Conservation (phyloP, 2,888 invertebrate species). For the Drosophila pseudotakahashii region DNA sequence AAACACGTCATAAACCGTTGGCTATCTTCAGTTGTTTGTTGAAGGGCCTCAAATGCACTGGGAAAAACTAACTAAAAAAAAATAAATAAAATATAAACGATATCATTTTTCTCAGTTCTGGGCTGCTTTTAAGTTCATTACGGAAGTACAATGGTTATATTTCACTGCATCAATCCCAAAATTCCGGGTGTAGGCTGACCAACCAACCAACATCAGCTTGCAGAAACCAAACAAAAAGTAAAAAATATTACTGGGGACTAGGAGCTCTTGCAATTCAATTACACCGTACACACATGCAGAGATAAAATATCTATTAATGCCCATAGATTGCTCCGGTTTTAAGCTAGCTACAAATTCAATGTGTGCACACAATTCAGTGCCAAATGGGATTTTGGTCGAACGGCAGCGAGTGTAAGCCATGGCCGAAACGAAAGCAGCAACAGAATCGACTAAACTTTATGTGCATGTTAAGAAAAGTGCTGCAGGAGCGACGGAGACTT, state of each 20-base stretch:
- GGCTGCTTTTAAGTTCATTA: no score
- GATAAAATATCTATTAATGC: slow-evolving; percentile 71
- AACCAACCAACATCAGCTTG: slow-evolving; percentile 8
- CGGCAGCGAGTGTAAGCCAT: slow-evolving; percentile 28
- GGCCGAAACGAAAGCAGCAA: slow-evolving; percentile 28
- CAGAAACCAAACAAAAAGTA: neutral
- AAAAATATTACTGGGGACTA: slow-evolving; percentile 16
- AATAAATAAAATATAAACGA: neutral
- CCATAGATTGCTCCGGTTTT: slow-evolving; percentile 58
- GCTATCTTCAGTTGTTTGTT: slow-evolving; percentile 32
- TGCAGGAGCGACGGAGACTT: slow-evolving; percentile 42
- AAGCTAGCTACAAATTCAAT: slow-evolving; percentile 75
- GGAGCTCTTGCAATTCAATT: slow-evolving; percentile 63
- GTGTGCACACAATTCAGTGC: slow-evolving; percentile 76
- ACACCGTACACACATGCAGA: slow-evolving; percentile 42
- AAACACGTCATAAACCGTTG: slow-evolving; percentile 54
- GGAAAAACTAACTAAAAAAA: neutral
- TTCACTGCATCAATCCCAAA: neutral
- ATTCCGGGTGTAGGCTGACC: slow-evolving; percentile 8
- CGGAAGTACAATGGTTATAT: neutral
- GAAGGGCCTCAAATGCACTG: slow-evolving; percentile 19
- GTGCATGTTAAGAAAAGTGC: slow-evolving; percentile 71
- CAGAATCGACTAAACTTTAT: slow-evolving; percentile 72
- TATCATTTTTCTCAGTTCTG: no score
- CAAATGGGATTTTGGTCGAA: slow-evolving; percentile 73